Base-by-base conservation (phyloP, 2,797 vertebrate genomes). In the Avahi laniger region DNA sequence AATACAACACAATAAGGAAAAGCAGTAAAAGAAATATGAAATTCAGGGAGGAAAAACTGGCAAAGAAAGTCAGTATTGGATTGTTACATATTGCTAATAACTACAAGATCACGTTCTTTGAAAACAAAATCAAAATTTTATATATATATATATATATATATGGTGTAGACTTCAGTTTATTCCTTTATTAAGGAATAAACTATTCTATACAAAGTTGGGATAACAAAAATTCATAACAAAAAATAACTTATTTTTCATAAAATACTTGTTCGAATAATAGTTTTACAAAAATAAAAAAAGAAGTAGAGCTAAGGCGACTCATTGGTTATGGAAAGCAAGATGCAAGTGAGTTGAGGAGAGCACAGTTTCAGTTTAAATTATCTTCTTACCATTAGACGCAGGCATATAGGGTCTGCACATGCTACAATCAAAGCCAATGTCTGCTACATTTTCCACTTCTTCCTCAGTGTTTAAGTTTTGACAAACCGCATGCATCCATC, bases 401-500 rank as follows among this genome's bases (percentile, higher is more conserved):
- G 99, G 99, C 97, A 99, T 99, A 97, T 99, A 99, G 95, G 99
- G 98, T 98, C 99, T 99, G 98, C 99, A 99, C 98, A 99, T 99
- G 97, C 99, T 99, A 98, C 99, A 99, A 98, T 99, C 99, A 96
- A 99, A 99, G 97, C 99, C 99, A 98, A 98, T 98, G 96, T 99
- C 99, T 87, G 99, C 99, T 89, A 99, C 99, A 97, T 98, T 99
- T 98, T 99, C 99, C 93, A 99, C 99, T 97, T 99, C 99, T 96
- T 99, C 99, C 97, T 99, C 99, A 50, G 99, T 99, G 98, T 99
- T 99, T 97, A 99, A 99, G 97, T 99, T 99, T 98, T 99, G 99
- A 98, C 99, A 99, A 92, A 99, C 98, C 33, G 99, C 99, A 98
- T 99, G 99, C 98, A 99, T 99, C 99, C 99, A 99, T 98, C 99